Evolutionary conservation across 2,888 invertebrate species (phyloP).

Genomic region (Arrhopalites spinosus): DNA sequence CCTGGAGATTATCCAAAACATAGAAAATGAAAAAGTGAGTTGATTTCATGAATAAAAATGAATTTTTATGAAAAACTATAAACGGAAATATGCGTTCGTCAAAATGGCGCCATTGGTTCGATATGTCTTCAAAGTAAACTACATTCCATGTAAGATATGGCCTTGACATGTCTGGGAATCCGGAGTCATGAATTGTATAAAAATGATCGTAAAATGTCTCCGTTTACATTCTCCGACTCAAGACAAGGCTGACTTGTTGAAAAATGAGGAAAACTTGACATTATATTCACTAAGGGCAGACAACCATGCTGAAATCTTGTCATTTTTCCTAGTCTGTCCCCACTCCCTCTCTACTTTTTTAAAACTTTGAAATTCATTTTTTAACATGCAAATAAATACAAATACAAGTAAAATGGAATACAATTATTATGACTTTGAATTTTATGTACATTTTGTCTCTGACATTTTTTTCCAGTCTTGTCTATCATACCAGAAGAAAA

Average conservation of each 20-base stretch:
- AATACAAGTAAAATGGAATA: too few species aligned
- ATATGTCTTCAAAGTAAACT: background rate
- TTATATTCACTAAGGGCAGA: background rate
- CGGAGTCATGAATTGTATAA: background rate
- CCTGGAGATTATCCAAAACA: too few species aligned
- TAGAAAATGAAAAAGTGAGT: too few species aligned
- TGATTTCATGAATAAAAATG: too few species aligned
- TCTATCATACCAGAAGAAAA: too few species aligned
- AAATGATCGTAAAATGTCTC: background rate
- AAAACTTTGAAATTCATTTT: too few species aligned
- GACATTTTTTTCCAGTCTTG: too few species aligned
- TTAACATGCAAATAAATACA: too few species aligned
- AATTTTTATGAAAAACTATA: too few species aligned
- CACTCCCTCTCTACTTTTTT: background rate
- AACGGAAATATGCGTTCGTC: constrained; percentile 12
- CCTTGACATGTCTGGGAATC: constrained; percentile 1
- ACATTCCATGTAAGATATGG: background rate
- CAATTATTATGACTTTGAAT: too few species aligned
- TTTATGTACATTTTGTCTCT: too few species aligned
- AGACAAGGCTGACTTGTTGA: background rate
- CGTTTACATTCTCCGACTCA: background rate
- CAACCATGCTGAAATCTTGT: background rate
- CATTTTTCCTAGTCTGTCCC: background rate
- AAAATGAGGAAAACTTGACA: constrained; percentile 6
- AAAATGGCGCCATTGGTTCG: constrained; percentile 4